A percentile compares a stretch with the other conserved stretches of the same genome.
Evolutionary conservation across 2,888 invertebrate genomes (phyloP).

Genomic region (Siphlonurus alternatus): DNA sequence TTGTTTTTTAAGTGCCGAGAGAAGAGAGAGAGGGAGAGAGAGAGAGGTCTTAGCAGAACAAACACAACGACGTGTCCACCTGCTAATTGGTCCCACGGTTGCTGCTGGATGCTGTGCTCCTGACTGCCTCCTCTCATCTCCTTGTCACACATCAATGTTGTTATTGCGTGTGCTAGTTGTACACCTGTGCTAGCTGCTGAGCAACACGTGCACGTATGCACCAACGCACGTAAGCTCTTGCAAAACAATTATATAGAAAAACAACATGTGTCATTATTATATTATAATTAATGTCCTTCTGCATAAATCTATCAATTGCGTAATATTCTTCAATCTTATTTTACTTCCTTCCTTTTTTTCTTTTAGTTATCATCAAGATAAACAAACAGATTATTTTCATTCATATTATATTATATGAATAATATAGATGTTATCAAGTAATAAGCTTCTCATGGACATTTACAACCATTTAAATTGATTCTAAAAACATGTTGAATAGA

Average conservation of each 20-base stretch:
- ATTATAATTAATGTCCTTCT: too few relatives aligned
- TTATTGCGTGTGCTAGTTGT: not conserved
- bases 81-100: not conserved
- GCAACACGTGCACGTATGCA: too few relatives aligned
- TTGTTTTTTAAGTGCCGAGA: too few relatives aligned
- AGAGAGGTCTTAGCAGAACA: not conserved
- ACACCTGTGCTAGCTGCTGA: not conserved
- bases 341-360: too few relatives aligned
- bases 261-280: too few relatives aligned
- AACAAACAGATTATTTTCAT: not conserved
- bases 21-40: not conserved
- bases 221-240: too few relatives aligned
- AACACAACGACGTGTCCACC: not conserved
- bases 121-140: not conserved
- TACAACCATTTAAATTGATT: not conserved
- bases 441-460: not conserved
- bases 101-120: not conserved
- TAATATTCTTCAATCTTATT: not conserved
- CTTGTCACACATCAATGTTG: not conserved
- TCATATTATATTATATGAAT: not conserved
- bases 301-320: not conserved
- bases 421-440: not conserved
- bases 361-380: too few relatives aligned
- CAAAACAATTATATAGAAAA: too few relatives aligned
- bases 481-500: not conserved